Conservation (phyloP, 2,888 invertebrate genomes). For the Hemistola chrysoprasaria region DNA sequence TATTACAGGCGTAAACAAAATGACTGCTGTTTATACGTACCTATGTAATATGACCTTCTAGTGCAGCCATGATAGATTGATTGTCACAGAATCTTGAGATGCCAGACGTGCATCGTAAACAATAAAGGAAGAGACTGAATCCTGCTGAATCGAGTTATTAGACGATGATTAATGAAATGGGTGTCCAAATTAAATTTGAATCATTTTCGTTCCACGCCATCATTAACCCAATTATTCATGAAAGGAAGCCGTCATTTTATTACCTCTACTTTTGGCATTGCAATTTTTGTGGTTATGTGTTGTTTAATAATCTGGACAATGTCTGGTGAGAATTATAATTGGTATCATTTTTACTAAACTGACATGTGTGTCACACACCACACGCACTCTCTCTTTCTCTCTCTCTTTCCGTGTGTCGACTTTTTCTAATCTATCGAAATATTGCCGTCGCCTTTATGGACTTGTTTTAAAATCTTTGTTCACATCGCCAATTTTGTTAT, state of each 20-base stretch:
- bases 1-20: constrained; percentile 13
- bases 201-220: constrained; percentile 8
- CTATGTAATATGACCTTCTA: constrained; percentile 11
- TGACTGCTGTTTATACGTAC: constrained; percentile 9
- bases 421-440: too few species aligned
- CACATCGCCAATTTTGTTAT: not conserved
- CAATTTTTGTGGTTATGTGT: constrained; percentile 17
- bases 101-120: not conserved
- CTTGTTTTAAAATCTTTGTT: too few species aligned
- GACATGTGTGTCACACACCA: too few species aligned
- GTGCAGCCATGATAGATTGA: constrained; percentile 14
- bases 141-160: not conserved
- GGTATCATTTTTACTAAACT: too few species aligned
- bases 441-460: too few species aligned
- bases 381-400: too few species aligned
- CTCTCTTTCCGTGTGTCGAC: too few species aligned
- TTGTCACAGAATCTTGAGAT: not conserved
- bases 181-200: constrained; percentile 2
- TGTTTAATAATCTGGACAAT: constrained; percentile 7
- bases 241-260: constrained; percentile 19
- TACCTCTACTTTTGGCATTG: constrained; percentile 16
- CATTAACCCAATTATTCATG: constrained; percentile 17
- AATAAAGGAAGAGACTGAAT: too few species aligned
- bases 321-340: constrained; percentile 1
- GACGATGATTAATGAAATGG: constrained; percentile 5